Percentiles rank a stretch among this genome's conserved stretches.
phyloP scores from a whole-genome alignment of 2,888 invertebrate genomes.

The Pristionchus mayeri region DNA sequence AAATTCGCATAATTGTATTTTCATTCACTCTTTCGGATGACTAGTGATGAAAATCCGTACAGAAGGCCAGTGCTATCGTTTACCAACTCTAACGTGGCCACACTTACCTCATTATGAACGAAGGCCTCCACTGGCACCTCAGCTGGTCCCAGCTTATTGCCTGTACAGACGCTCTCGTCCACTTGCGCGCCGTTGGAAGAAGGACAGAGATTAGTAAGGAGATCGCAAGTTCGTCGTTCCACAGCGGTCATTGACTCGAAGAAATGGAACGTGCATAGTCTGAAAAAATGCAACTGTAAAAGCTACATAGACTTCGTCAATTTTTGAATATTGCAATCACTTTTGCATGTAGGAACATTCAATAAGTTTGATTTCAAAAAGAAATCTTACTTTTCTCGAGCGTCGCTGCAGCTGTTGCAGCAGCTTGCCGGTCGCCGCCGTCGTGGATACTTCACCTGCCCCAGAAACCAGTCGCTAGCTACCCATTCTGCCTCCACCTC shows the following conservation, averaged over 20 bases:
- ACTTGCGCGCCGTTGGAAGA: background rate
- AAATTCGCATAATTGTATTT: no score
- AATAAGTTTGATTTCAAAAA: no score
- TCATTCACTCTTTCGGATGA: no score
- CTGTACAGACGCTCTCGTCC: constrained; percentile 4
- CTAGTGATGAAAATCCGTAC: no score
- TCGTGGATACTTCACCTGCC: constrained; percentile 36
- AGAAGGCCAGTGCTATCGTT: no score
- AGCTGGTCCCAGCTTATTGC: background rate
- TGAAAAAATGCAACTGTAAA: no score
- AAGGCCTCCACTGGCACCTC: constrained; percentile 8
- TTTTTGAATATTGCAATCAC: no score
- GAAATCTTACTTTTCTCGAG: constrained; percentile 2
- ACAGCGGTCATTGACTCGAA: background rate
- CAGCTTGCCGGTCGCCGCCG: constrained; percentile 12
- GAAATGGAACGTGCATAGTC: background rate
- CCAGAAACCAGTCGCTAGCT: constrained; percentile 35
- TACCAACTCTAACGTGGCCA: no score
- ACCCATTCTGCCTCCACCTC: background rate
- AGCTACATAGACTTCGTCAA: no score
- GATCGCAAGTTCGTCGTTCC: background rate
- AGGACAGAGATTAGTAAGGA: background rate
- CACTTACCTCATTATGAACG: background rate
- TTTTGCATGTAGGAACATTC: no score
- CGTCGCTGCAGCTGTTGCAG: background rate